Evolutionary conservation across 92 coral and sea anemone species (phyloP), one percentile per base, ranked within the genome.

Genomic region (Porites evermanni): DNA sequence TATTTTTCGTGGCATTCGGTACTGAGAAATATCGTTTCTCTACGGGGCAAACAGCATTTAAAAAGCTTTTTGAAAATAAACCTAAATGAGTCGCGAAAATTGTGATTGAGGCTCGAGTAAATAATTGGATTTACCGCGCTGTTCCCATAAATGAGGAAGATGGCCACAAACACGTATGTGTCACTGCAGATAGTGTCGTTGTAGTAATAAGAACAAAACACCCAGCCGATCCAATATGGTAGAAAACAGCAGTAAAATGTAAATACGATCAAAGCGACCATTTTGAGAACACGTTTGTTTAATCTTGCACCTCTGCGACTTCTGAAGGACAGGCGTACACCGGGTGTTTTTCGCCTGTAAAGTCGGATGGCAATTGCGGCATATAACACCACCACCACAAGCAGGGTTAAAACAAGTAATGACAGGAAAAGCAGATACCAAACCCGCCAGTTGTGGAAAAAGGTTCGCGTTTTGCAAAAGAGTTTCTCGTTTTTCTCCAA

Each of bases 141-240:
- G 84, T 91, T 91, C 2, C 86, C 79, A 63, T 91, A 91, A 4
- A 83, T 56, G 51, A 91, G 76, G 53, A 88, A 88, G 17, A 91
- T 84, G 5, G 87, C 70, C 2, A 79, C 64, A 21, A 83, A 91
- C 10, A 91, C 92, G 52, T 83, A 91, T 2, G 75, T 73, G 24
- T 78, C 81, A 58, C 89, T 79, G 60, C 94, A 91, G 21, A 91
- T 72, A 1, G 79, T 2, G 38, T 79, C 87, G 50, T 66, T 88
- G 6, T 21, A 72, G 61, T 88, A 80, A 29, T 88, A 91, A 1
- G 94, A 91, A 74, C 94, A 91, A 67, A 91, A 91, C 12, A 91
- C 87, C 94, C 94, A 91, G 2, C 94, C 94, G 12, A 91, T 64
- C 94, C 94, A 91, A 59, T 91, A 91, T 1, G 94, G 94, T 2